These are phyloP conservation scores for Lepus townsendii DNA, from an alignment of 2,797 vertebrate genomes.

Conservation along the genomic window DNA sequence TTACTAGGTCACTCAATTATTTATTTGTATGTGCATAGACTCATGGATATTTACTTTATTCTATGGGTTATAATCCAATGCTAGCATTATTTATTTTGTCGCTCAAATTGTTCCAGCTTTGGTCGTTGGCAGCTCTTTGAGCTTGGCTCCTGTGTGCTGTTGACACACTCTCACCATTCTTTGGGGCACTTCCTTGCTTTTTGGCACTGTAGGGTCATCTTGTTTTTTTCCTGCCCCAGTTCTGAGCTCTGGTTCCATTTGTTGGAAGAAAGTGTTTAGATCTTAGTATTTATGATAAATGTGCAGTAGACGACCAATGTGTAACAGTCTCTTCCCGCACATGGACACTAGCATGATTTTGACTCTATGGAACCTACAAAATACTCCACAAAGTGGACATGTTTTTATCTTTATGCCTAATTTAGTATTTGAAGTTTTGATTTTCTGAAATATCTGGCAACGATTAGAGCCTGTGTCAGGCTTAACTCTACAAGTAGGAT, in stretches of 20 bases:
- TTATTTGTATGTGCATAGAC: not conserved
- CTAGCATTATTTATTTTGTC: not conserved
- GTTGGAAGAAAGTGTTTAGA: not conserved
- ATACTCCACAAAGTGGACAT: not conserved
- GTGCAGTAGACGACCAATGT: not conserved
- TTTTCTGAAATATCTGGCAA: constrained; percentile 54
- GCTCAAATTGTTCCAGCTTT: too few species aligned
- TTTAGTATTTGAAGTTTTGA: not conserved
- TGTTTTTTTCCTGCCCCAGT: not conserved
- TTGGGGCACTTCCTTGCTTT: not conserved
- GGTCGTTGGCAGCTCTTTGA: too few species aligned
- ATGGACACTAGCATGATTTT: not conserved
- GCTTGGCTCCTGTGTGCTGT: too few species aligned
- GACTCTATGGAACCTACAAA: not conserved
- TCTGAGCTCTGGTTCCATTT: not conserved
- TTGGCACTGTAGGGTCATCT: not conserved
- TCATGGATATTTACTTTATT: constrained; percentile 32
- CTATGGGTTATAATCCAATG: not conserved
- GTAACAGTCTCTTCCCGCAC: not conserved
- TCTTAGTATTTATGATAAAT: not conserved
- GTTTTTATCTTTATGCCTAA: not conserved
- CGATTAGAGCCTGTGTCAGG: not conserved
- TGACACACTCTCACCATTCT: not conserved
- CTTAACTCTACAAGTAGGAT: constrained; percentile 5
- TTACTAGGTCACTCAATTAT: not conserved